Conservation (phyloP, 2,888 invertebrate species). For the Drosophila macrospina region DNA sequence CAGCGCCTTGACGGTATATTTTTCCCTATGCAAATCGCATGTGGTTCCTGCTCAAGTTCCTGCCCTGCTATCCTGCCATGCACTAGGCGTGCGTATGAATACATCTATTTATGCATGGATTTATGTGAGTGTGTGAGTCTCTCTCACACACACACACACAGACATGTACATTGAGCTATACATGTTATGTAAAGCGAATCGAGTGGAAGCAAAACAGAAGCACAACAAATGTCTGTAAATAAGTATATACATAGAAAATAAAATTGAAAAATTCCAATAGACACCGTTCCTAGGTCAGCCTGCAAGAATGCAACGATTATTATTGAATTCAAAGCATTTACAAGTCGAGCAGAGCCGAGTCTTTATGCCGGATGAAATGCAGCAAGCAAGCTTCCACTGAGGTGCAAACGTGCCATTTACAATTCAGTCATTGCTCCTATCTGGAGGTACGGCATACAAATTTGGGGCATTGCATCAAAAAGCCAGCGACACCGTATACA, state of each 20-base stretch:
- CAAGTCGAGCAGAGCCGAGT: slow-evolving; percentile 13
- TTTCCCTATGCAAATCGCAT: slow-evolving; percentile 77
- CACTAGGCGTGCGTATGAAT: slow-evolving; percentile 75
- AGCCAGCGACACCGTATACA: too few species aligned
- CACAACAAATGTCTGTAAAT: slow-evolving; percentile 46
- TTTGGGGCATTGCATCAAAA: too few species aligned
- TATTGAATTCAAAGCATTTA: slow-evolving; percentile 53
- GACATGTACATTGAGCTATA: slow-evolving; percentile 11
- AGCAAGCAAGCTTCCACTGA: too few species aligned
- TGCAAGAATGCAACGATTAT: slow-evolving; percentile 57
- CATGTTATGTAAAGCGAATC: slow-evolving; percentile 56
- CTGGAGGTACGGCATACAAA: too few species aligned
- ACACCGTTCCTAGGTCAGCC: slow-evolving; percentile 30
- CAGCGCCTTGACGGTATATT: slow-evolving; percentile 64
- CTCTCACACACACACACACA: slow-evolving; percentile 12
- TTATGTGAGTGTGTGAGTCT: slow-evolving; percentile 10
- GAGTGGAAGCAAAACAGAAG: slow-evolving; percentile 46
- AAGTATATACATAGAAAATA: slow-evolving; percentile 30
- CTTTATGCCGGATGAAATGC: slow-evolving; percentile 11
- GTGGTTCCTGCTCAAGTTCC: slow-evolving; percentile 55
- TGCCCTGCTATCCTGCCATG: slow-evolving; percentile 43
- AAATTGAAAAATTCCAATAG: slow-evolving; percentile 73
- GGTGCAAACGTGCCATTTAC: too few species aligned
- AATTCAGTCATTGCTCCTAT: too few species aligned
- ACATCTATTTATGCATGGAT: slow-evolving; percentile 50